Evolutionary conservation across 2,888 invertebrate species (phyloP), one percentile per base, ranked within the genome.

Genomic region (Marasmarcha lunaedactyla): DNA sequence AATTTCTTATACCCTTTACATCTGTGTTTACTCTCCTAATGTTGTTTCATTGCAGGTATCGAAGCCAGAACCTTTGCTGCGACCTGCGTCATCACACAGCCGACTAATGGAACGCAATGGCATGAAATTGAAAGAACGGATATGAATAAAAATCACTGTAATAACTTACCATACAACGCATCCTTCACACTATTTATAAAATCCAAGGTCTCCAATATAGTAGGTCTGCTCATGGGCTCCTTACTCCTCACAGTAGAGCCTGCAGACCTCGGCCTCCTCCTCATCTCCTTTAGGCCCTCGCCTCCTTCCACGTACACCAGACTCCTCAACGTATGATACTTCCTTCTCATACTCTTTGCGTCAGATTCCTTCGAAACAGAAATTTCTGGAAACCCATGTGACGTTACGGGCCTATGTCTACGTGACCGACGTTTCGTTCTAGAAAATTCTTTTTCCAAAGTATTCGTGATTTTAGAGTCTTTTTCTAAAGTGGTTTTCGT

Each of bases 151-250:
- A 20, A 20, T 20, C 7, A 3, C 7, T 20, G 7, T 20, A 20
- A 20, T 20, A 20, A 20, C 71, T 63, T 41, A 81, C 83, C 83
- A 54, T 67, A 67, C 9, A 81, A 50, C 15, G 77, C 74, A 50
- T 74, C 64, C 41, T 74, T 81, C 0, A 81, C 76, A 14, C 79
- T 68, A 42, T 78, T 83, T 25, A 83, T 83, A 47, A 81, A 81
- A 38, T 83, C 83, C 54, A 83, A 45, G 0, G 83, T 81, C 63
- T 83, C 84, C 51, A 83, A 44, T 12, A 84, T 58, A 39, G 64
- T 78, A 0, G 84, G 84, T 58, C 79, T 72, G 47, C 66, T 73
- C 46, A 78, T 43, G 1, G 65, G 56, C 34, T 77, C 74, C 42
- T 70, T 76, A 40, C 67, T 65, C 53, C 71, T 72, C 25, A 83